These are phyloP conservation scores for Lagorchestes hirsutus DNA, from an alignment of 2,797 vertebrate genomes.

Conservation along the genomic window DNA sequence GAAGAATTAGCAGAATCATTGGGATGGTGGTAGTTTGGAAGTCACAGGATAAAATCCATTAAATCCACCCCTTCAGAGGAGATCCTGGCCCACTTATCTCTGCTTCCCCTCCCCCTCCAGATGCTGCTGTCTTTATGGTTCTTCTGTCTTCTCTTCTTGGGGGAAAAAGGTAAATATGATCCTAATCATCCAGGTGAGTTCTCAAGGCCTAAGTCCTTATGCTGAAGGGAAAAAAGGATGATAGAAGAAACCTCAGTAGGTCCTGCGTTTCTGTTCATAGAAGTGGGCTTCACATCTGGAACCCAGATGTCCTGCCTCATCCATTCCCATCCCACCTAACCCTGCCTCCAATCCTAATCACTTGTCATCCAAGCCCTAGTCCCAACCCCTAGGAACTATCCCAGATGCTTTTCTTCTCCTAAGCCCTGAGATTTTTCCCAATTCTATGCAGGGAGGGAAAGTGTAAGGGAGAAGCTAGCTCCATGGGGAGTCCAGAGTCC, in stretches of 20 bases:
- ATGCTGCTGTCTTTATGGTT: fast-evolving
- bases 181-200: fast-evolving
- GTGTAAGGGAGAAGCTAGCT: background rate
- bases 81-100: background rate
- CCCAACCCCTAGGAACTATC: background rate
- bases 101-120: background rate
- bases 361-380: background rate
- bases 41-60: background rate
- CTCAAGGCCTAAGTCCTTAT: background rate
- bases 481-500: background rate
- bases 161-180: background rate
- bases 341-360: background rate
- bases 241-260: background rate
- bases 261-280: background rate
- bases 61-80: background rate
- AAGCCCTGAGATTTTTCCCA: background rate
- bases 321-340: background rate
- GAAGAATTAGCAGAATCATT: background rate
- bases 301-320: background rate
- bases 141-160: background rate
- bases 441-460: background rate
- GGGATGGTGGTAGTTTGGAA: background rate
- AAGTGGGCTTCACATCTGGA: background rate
- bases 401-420: background rate
- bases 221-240: background rate